A percentile compares a stretch with the other conserved stretches of the same genome.
Conservation (phyloP, 2,888 invertebrate genomes). For the Drosophila testacea region DNA sequence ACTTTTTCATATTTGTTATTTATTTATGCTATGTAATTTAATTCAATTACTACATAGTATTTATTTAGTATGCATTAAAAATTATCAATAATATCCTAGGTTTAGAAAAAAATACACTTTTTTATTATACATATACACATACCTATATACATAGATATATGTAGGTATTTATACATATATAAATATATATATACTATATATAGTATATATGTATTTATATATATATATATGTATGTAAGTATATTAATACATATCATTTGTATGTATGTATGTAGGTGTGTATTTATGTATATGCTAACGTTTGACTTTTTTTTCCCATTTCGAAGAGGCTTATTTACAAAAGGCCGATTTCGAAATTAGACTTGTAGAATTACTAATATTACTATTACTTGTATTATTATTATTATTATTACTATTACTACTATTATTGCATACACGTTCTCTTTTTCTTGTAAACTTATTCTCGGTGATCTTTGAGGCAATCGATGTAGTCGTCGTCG, state of each 20-base stretch:
- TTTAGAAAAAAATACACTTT: conserved; percentile 54
- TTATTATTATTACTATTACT: conserved; percentile 71
- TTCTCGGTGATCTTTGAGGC: conserved; percentile 80
- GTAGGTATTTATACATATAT: conserved; percentile 1
- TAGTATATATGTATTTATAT: conserved; percentile 6
- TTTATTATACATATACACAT: conserved; percentile 6
- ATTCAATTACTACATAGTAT: conserved; percentile 44
- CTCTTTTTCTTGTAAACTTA: conserved; percentile 84
- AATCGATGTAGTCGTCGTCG: conserved; percentile 34
- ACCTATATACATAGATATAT: conserved; percentile 6
- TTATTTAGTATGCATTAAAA: conserved; percentile 27
- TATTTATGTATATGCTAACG: conserved; percentile 62
- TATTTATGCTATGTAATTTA: conserved; percentile 28
- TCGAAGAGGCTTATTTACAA: conserved; percentile 82
- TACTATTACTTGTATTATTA: conserved; percentile 72
- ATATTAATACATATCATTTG: conserved; percentile 41
- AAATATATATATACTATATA: conserved; percentile 36
- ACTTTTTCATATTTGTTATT: conserved; percentile 9
- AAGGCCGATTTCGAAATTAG: conserved; percentile 82
- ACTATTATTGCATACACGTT: conserved; percentile 84
- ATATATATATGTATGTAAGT: conserved; percentile 3
- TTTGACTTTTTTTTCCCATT: conserved; percentile 78
- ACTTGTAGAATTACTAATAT: conserved; percentile 81
- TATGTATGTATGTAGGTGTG: conserved; percentile 9
- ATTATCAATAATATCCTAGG: conserved; percentile 55